Percentiles rank a stretch among this genome's conserved stretches.
These are phyloP conservation scores for Podarcis cretensis DNA, from an alignment of 2,113 vertebrate genomes.

Conservation along the genomic window DNA sequence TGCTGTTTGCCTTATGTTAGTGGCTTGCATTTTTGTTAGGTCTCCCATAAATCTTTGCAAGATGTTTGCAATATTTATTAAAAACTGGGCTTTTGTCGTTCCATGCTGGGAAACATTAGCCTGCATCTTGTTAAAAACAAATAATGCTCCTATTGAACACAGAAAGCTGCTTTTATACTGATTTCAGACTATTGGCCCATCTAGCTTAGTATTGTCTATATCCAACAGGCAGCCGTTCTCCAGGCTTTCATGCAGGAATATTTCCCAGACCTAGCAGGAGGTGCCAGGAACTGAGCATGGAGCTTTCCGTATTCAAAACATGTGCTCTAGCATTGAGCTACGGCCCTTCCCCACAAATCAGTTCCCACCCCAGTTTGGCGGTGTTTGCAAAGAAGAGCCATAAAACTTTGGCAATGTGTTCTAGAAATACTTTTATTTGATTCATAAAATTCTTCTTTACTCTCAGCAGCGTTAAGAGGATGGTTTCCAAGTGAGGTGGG, in stretches of 20 bases:
- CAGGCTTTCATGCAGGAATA: not conserved
- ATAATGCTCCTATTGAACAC: conserved; percentile 15
- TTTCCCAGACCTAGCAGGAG: too few relatives aligned
- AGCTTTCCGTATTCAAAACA: not conserved
- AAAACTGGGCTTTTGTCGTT: not conserved
- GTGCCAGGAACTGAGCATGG: not conserved
- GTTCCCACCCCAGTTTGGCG: not conserved
- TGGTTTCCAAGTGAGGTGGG: not conserved
- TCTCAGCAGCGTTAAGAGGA: not conserved
- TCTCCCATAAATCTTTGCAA: not conserved
- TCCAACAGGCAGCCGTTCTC: not conserved
- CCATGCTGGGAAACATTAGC: not conserved
- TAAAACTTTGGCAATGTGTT: not conserved
- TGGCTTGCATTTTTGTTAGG: not conserved
- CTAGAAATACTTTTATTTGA: not conserved
- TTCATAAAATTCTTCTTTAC: not conserved
- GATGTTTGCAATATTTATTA: not conserved
- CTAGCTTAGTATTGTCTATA: not conserved
- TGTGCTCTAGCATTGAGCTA: not conserved
- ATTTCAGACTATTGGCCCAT: not conserved
- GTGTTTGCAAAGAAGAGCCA: not conserved
- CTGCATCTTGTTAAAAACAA: not conserved
- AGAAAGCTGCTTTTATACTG: not conserved
- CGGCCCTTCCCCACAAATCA: not conserved
- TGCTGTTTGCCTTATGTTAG: not conserved